Evolutionary conservation across 2,797 vertebrate genomes (phyloP).

Genomic region (Clarias laeviceps): DNA sequence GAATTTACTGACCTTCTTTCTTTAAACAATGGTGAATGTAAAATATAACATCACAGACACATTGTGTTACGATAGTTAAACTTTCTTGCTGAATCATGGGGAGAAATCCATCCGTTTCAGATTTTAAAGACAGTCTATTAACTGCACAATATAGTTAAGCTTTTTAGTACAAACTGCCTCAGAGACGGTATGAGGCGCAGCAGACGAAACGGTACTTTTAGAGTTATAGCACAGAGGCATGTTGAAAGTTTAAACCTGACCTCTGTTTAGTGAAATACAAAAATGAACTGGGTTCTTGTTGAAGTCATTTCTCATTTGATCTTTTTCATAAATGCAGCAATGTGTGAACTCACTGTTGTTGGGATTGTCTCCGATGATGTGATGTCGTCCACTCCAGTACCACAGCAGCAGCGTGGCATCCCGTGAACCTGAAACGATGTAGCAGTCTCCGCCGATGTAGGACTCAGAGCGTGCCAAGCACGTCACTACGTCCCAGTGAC

Average conservation of each 20-base stretch:
- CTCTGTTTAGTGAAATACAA: background rate
- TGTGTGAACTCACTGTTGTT: slow-evolving; percentile 90
- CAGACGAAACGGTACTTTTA: background rate
- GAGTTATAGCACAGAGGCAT: background rate
- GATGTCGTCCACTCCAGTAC: slow-evolving; percentile 98
- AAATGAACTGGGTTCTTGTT: background rate
- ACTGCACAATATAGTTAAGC: background rate
- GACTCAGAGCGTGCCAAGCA: slow-evolving; percentile 95
- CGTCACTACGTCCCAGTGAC: slow-evolving; percentile 98
- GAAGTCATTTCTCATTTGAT: background rate
- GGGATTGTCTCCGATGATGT: slow-evolving; percentile 98
- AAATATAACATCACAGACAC: too few species aligned
- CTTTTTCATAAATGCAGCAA: background rate
- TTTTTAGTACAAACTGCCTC: too few species aligned
- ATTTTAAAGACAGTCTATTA: background rate
- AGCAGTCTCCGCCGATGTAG: slow-evolving; percentile 97
- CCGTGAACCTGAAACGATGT: slow-evolving; percentile 95
- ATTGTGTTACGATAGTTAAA: too few species aligned
- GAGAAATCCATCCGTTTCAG: background rate
- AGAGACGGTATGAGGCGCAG: background rate
- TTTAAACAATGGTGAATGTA: too few species aligned
- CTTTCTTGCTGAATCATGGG: too few species aligned
- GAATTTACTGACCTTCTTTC: too few species aligned
- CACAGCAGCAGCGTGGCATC: slow-evolving; percentile 94
- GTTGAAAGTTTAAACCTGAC: background rate